Evolutionary conservation across 2,888 invertebrate genomes (phyloP).

Genomic region (Drosophila leonis): DNA sequence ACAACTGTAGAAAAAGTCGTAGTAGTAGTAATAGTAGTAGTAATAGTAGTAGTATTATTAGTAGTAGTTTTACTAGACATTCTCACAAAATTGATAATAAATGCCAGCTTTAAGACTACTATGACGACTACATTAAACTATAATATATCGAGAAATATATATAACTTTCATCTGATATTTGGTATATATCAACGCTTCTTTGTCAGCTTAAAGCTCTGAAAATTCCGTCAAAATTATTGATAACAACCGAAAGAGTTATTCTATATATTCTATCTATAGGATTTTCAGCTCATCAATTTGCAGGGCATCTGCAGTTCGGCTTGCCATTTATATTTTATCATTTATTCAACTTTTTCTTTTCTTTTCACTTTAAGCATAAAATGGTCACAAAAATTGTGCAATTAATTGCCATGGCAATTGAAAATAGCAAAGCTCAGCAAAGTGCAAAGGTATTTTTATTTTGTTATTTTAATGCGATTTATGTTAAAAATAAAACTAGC

Average conservation of each 20-base stretch:
- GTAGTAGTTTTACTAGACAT: no score
- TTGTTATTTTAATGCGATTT: constrained; percentile 59
- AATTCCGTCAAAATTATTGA: neutral
- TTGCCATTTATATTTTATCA: no score
- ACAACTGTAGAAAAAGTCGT: neutral
- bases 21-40: neutral
- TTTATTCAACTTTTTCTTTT: neutral
- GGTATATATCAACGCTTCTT: neutral
- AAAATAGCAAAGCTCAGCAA: constrained; percentile 65
- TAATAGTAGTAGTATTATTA: neutral
- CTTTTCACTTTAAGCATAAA: constrained; percentile 17
- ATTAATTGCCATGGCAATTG: constrained; percentile 53
- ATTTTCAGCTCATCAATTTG: neutral
- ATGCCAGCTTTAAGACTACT: neutral
- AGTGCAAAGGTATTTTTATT: constrained; percentile 57
- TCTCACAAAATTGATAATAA: no score
- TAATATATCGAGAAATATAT: neutral
- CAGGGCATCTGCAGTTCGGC: neutral
- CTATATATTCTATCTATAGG: no score
- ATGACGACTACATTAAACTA: neutral
- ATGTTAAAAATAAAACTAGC: constrained; percentile 60
- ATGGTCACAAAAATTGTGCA: constrained; percentile 46
- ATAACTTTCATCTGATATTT: neutral
- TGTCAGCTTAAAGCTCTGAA: neutral
- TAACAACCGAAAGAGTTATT: neutral